phyloP scores from a whole-genome alignment of 1,140 invertebrate genomes.

The Zaprionus africanus region DNA sequence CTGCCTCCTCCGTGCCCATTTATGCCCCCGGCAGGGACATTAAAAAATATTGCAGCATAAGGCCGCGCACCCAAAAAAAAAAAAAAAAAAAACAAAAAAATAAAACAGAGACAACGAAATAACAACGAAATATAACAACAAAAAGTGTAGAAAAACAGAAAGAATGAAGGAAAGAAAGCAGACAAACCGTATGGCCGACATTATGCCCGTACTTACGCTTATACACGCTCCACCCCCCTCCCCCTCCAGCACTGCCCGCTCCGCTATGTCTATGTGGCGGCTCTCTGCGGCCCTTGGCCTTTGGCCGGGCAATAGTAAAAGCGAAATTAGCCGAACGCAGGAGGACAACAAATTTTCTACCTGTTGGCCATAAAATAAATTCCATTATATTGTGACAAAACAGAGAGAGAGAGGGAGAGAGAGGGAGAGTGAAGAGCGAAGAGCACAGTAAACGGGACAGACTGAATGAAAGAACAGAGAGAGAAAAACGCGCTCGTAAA shows the following conservation, averaged over 20 bases:
- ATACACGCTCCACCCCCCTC: slow-evolving; percentile 12
- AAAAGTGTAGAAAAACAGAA: slow-evolving; percentile 40
- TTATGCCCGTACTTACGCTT: slow-evolving; percentile 49
- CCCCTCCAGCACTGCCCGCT: background rate
- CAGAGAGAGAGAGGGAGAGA: background rate
- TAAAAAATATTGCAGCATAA: slow-evolving; percentile 68
- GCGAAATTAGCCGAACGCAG: slow-evolving; percentile 73
- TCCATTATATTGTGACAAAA: slow-evolving; percentile 72
- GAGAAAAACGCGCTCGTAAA: slow-evolving; percentile 52
- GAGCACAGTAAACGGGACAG: background rate
- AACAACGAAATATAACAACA: slow-evolving; percentile 10
- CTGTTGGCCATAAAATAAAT: slow-evolving; percentile 82
- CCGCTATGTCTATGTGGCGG: background rate
- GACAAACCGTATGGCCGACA: slow-evolving; percentile 56
- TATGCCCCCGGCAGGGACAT: slow-evolving; percentile 65
- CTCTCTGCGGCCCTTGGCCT: slow-evolving; percentile 41
- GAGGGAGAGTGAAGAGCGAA: background rate
- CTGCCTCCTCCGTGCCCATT: slow-evolving; percentile 25
- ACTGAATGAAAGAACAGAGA: slow-evolving; percentile 19
- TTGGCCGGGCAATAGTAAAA: slow-evolving; percentile 71
- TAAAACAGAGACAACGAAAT: background rate
- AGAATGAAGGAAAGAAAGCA: background rate
- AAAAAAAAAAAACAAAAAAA: background rate
- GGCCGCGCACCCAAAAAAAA: slow-evolving; percentile 10
- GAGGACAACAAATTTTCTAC: slow-evolving; percentile 77